phyloP scores from a whole-genome alignment of 2,888 invertebrate genomes.

The Germaria angustata region DNA sequence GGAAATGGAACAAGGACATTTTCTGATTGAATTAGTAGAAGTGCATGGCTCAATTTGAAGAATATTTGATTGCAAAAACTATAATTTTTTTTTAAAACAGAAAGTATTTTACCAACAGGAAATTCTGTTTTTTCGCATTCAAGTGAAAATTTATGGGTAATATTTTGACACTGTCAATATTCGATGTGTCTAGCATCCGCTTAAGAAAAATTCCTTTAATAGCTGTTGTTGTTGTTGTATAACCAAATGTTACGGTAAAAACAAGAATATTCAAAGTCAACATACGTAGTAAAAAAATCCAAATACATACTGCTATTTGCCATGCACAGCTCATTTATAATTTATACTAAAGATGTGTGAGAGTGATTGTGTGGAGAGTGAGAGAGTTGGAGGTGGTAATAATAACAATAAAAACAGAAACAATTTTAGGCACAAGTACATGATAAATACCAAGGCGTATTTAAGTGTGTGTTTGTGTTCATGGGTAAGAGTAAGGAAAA shows the following conservation, averaged over 20 bases:
- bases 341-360: slow-evolving; percentile 60
- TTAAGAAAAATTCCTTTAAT: too few relatives aligned
- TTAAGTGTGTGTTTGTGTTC: not conserved
- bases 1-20: too few relatives aligned
- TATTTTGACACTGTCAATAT: too few relatives aligned
- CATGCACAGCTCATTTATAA: slow-evolving; percentile 62
- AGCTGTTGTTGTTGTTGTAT: not conserved
- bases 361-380: not conserved
- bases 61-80: too few relatives aligned
- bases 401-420: not conserved
- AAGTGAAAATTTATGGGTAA: too few relatives aligned
- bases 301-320: slow-evolving; percentile 56
- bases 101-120: too few relatives aligned
- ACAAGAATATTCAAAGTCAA: not conserved
- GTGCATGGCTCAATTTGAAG: too few relatives aligned
- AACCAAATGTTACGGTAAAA: not conserved
- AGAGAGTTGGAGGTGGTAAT: not conserved
- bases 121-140: too few relatives aligned
- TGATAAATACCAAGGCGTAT: slow-evolving; percentile 57
- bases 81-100: too few relatives aligned
- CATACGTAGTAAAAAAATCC: too few relatives aligned
- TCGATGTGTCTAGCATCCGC: too few relatives aligned
- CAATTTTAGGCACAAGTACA: slow-evolving; percentile 46
- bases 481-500: not conserved
- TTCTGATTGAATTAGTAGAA: too few relatives aligned